These are phyloP conservation scores for Gallinago media DNA, from an alignment of 2,113 vertebrate species.

Conservation along the genomic window DNA sequence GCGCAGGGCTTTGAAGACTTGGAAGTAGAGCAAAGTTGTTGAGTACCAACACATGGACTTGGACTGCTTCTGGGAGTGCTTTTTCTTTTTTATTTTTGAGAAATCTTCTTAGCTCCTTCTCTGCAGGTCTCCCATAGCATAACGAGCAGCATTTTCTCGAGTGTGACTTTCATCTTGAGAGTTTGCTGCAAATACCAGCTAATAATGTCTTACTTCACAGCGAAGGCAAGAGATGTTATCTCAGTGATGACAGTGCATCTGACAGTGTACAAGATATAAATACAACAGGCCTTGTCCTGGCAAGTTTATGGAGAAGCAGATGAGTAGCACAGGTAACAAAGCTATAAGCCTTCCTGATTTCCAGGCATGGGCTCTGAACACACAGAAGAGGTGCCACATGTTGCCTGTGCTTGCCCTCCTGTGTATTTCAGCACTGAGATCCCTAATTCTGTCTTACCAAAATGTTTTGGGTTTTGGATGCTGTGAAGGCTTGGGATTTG, in stretches of 20 bases:
- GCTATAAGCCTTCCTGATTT: not conserved
- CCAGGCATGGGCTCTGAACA: not conserved
- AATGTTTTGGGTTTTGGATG: not conserved
- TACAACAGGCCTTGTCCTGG: not conserved
- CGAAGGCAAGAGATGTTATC: not conserved
- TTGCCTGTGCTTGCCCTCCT: not conserved
- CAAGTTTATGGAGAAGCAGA: not conserved
- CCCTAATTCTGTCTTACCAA: not conserved
- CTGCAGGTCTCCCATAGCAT: not conserved
- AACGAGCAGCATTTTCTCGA: not conserved
- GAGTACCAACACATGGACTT: rapidly evolving
- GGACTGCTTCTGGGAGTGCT: not conserved
- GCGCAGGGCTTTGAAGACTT: not conserved
- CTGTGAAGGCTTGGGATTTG: not conserved
- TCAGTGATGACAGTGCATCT: not conserved
- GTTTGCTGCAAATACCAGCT: not conserved
- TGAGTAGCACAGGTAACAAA: not conserved
- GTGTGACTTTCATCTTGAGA: not conserved
- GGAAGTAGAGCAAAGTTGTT: not conserved
- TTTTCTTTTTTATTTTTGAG: not conserved
- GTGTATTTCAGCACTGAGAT: not conserved
- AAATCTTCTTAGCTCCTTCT: not conserved
- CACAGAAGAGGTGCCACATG: not conserved
- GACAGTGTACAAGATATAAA: not conserved
- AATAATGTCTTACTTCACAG: not conserved